Base-by-base conservation (phyloP, 2,888 invertebrate genomes). In the Pseudococcus jackbeardsleyi region DNA sequence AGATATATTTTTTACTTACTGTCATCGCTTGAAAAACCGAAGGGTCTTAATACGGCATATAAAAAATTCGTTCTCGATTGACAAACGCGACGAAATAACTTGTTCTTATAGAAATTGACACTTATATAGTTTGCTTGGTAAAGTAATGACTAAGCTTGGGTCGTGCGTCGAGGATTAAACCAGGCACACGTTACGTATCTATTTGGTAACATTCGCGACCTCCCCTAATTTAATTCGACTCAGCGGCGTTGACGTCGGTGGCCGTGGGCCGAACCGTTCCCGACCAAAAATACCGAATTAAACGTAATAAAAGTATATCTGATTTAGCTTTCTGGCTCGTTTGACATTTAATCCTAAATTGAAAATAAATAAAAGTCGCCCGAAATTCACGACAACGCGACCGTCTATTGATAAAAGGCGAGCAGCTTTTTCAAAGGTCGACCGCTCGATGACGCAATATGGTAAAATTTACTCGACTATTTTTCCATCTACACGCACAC, bases 231-330 rank as follows among this genome's bases (percentile, higher is more conserved):
- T 42, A 79, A 79, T 79, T 79, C 79, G 46, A n/a, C 26, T 33
- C 26, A 5, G 68, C 7, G 17, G 17, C 59, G 19, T 19, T 19
- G 17, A 50, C 59, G 19, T 19, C 19, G 19, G 50, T 15, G 12
- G 46, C 19, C 59, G 59, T 7, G 19, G 59, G 19, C 59, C 19
- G 19, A 5, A 19, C 15, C 54, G 0, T 17, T 17, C 6, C 26
- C 19, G 22, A 4, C 72, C 72, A 33, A 72, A 72, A 42, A 79
- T 79, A n/a, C 79, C 79, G 79, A 79, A 79, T 79, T 79, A 79
- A 42, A 79, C 79, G 79, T 79, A 79, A 79, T 79, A 79, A 79
- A 79, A 72, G 68, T 72, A 79, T 79, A 79, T 79, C 79, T 79
- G 79, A 79, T 79, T 79, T 79, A 79, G 79, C 79, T 79, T 79